These are phyloP conservation scores for Caerostris darwini DNA, from an alignment of 1,140 invertebrate species.

Conservation along the genomic window DNA sequence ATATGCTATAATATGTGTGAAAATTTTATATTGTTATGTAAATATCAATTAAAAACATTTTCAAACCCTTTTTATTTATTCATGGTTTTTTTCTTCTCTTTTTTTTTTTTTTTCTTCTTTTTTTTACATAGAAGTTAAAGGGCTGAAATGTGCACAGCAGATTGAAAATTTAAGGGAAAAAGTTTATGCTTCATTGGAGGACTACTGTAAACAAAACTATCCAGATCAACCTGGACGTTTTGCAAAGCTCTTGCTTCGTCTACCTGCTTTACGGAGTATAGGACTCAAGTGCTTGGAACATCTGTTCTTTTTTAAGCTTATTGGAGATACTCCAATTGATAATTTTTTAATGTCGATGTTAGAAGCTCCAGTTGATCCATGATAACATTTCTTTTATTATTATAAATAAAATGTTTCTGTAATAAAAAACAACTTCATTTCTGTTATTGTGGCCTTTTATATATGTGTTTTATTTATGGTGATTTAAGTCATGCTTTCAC, in stretches of 20 bases:
- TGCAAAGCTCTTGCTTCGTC: constrained; percentile 94
- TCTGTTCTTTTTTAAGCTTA: constrained; percentile 96
- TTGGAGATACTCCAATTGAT: constrained; percentile 84
- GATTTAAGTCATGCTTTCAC: constrained; percentile 4
- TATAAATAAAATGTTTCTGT: background rate
- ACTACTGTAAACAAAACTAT: constrained; percentile 93
- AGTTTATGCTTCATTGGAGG: constrained; percentile 95
- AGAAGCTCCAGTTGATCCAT: constrained; percentile 83
- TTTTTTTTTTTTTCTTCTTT: too few species aligned
- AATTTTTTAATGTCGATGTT: constrained; percentile 85
- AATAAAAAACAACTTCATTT: background rate
- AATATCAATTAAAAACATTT: too few species aligned
- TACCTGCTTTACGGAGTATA: constrained; percentile 96
- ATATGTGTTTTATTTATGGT: constrained; percentile 23
- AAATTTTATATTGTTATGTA: too few species aligned
- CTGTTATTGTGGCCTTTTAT: background rate
- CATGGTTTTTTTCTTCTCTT: too few species aligned
- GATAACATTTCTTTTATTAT: background rate
- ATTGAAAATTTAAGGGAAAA: constrained; percentile 95
- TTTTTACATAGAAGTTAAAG: constrained; percentile 89
- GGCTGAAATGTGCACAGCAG: constrained; percentile 90
- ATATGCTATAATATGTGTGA: too few species aligned
- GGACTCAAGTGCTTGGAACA: constrained; percentile 97
- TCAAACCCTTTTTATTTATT: too few species aligned
- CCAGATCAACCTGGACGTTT: constrained; percentile 96